Evolutionary conservation across 2,113 vertebrate species (phyloP), one percentile per base, ranked within the genome.

Genomic region (Dermatemys mawii): DNA sequence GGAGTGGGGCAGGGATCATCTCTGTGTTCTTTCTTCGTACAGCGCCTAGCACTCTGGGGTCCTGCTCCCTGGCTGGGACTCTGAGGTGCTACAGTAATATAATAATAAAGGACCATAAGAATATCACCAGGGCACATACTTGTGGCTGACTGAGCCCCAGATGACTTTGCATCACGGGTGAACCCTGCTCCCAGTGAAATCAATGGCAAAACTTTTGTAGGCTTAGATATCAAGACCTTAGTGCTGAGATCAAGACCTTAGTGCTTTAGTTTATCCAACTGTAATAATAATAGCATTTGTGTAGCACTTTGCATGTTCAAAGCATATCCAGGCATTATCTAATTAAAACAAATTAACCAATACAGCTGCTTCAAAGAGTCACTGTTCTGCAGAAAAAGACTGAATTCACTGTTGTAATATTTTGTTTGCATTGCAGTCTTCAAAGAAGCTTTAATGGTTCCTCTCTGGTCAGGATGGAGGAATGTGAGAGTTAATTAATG

Each of bases 91-190:
- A 70, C 0, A 53, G 6, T 3, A 24, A 5, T 1, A 11, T 0
- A 2, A 49, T 73, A 16, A 0, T 1, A 84, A 55, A 49, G 8
- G 19, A 11, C 1, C 3, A 83, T 50, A 83, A 55, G 14, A 86
- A 21, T 5, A 2, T 2, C 26, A 38, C 16, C 38, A 73, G 38
- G 55, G 21, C 87, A 21, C 54, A 11, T 19, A 6, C 29, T n/a
- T 6, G 8, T n/a, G 2, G 38, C 11, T 38, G 70, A 73, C 70
- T 73, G 86, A 76, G 51, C 5, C 51, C 41, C 14, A 21, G 6
- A 1, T 4, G 32, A 0, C 1, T 29, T 38, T 80, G 53, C n/a
- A 21, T 46, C 75, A 2, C 0, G 0, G 6, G 8, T 26, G 0
- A 2, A 32, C 38, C n/a, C 21, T 29, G 79, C 50, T 79, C 8